Evolutionary conservation across 1,140 invertebrate genomes (phyloP), one percentile per base, ranked within the genome.

Genomic region (Dendrolimus punctatus): DNA sequence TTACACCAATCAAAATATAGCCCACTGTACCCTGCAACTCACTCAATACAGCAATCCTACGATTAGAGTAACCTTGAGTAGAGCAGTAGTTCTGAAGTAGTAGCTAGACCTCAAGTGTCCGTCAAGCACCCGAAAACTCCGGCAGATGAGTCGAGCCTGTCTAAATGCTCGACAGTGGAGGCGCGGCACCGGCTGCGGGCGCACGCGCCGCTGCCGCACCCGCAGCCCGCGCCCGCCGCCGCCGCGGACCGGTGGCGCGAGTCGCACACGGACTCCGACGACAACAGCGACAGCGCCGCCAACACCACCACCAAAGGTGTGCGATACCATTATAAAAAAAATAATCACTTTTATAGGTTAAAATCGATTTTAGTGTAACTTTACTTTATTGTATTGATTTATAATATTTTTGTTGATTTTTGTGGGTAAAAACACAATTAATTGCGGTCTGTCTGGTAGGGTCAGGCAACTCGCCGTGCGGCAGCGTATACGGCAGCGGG

Each of bases 201-300:
- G 72, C 69, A 10, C 64, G 66, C 60, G 73, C 75, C 55, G 61
- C 50, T 48, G 56, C 68, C 83, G 58, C n/a, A 80, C 84, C 57
- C 23, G 53, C 46, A 53, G 55, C 57, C 66, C 58, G 55, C 57
- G 62, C 61, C 80, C 66, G 76, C 81, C 59, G 0, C 66, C 83
- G 58, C 9, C 79, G 85, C 56, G 5, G 51, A 41, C 53, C 50
- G 57, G 65, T 55, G 57, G 89, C 70, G 89, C 73, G 67, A 89
- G 85, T 46, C 66, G 80, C 66, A 79, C 76, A 70, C 86, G 80
- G 76, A 88, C 87, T 87, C 76, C 5, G 85, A 87, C 46, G 92
- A 93, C 62, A 92, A 92, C 10, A 93, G 92, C 67, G 92, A 92
- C 45, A 93, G 92, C 64, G 92, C 91, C 50, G 92, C 91, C 58